Percentiles rank a stretch among this genome's conserved stretches.
phyloP scores from a whole-genome alignment of 2,113 vertebrate genomes.

The Poeciliopsis turrubarensis region DNA sequence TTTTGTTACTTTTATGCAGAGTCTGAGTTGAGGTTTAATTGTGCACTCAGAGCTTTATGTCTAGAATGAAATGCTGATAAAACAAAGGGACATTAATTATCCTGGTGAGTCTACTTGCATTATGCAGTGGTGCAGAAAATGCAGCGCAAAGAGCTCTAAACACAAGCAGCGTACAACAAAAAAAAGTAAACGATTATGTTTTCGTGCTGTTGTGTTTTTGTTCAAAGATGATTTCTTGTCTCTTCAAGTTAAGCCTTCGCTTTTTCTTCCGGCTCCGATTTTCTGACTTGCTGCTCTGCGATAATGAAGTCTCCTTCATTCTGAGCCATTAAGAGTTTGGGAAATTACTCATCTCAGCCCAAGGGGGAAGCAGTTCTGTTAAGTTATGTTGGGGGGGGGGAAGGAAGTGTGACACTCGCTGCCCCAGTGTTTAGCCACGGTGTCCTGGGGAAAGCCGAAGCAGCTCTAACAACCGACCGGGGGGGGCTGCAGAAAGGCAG shows the following conservation, averaged over 20 bases:
- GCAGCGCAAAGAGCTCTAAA: not conserved
- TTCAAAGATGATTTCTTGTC: not conserved
- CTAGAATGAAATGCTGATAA: not conserved
- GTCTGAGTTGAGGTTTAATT: too few species aligned
- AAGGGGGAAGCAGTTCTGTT: slow-evolving; percentile 33
- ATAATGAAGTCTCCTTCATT: slow-evolving; percentile 49
- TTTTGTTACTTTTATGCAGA: too few species aligned
- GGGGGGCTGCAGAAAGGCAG: slow-evolving; percentile 37
- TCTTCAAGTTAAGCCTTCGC: not conserved
- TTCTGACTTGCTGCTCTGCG: slow-evolving; percentile 8
- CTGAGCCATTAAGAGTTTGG: slow-evolving; percentile 46
- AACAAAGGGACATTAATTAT: not conserved
- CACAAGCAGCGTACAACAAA: not conserved
- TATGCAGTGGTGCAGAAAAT: not conserved
- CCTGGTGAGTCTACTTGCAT: not conserved
- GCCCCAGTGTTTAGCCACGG: slow-evolving; percentile 38
- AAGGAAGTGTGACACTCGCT: slow-evolving; percentile 31
- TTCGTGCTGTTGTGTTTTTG: not conserved
- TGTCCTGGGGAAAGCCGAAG: slow-evolving; percentile 35
- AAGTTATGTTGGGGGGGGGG: slow-evolving; percentile 27
- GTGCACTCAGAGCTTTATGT: not conserved
- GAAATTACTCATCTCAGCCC: slow-evolving; percentile 46
- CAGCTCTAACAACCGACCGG: slow-evolving; percentile 37
- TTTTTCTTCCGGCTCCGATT: slow-evolving; percentile 8
- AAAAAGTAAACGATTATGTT: not conserved